Base-by-base conservation (phyloP, 2,888 invertebrate genomes). In the Willowsia nigromaculata region DNA sequence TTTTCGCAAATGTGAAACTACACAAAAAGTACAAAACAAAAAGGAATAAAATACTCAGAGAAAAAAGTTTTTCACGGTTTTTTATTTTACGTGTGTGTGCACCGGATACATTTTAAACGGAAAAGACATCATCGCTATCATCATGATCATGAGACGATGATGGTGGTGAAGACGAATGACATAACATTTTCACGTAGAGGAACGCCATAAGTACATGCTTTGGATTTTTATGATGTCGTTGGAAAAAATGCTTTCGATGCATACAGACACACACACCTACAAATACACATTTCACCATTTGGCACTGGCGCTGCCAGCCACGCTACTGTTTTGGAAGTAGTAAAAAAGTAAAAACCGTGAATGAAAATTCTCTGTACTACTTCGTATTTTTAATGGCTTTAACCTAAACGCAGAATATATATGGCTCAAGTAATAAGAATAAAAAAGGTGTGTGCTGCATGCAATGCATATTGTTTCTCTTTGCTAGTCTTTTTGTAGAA, bases 51-150 rank as follows among this genome's bases (percentile, higher is more conserved):
- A 71, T 40, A 71, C 7, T 4, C 4, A 30, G 30, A 62, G 15
- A 40, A 43, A 71, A 37, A 71, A 40, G 37, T 71, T 71, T 71
- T 37, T 71, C 22, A 71, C 7, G 71, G 71, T 22, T 37, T 30
- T 71, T 22, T 37, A 22, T 71, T 71, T 71, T 71, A 71, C 43
- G 71, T 18, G 71, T 71, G 9, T 37, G 37, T 71, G 71, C 18
- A 40, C 71, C 71, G 71, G 71, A 71, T 71, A 71, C 71, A 71
- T 71, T 71, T 71, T 71, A 65, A 71, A 71, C 71, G 71, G 71
- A 71, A 71, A 71, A 71, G 71, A 40, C 71, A 71, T 71, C 71
- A 22, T 71, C 18, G 71, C n/a, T 40, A 71, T 71, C 71, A 22
- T 71, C 18, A 71, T 71, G 22, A 71, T 71, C 71, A 71, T 13